phyloP scores from a whole-genome alignment of 2,888 invertebrate species.

The Amblyjoppa fuscipennis region DNA sequence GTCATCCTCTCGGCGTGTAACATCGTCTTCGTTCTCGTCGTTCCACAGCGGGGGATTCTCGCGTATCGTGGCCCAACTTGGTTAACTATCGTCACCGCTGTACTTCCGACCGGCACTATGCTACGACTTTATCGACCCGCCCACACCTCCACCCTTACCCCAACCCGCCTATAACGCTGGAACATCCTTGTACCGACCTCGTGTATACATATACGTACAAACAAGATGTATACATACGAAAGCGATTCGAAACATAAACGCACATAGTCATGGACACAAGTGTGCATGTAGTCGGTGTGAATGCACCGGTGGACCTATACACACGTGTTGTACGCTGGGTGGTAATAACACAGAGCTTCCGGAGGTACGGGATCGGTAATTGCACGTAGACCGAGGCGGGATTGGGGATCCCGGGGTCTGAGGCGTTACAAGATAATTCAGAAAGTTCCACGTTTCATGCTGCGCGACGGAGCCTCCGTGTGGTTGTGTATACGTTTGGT shows the following conservation, averaged over 20 bases:
- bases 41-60: slow-evolving; percentile 9
- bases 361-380: slow-evolving; percentile 73
- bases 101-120: slow-evolving; percentile 50
- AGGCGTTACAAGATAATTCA: slow-evolving; percentile 81
- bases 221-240: slow-evolving; percentile 7
- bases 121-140: slow-evolving; percentile 58
- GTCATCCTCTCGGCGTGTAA: slow-evolving; percentile 17
- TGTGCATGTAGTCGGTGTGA: slow-evolving; percentile 12
- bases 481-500: not conserved
- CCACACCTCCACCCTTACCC: slow-evolving; percentile 40
- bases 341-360: slow-evolving; percentile 65
- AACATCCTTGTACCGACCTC: not conserved
- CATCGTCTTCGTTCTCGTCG: slow-evolving; percentile 32
- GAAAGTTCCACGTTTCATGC: slow-evolving; percentile 75
- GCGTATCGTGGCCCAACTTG: slow-evolving; percentile 59
- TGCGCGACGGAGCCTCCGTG: not conserved
- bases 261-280: not conserved
- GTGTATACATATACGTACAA: slow-evolving; percentile 7
- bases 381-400: slow-evolving; percentile 71
- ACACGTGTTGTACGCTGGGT: slow-evolving; percentile 55
- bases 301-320: slow-evolving; percentile 8
- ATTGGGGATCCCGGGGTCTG: slow-evolving; percentile 68
- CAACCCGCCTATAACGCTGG: not conserved
- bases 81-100: slow-evolving; percentile 62
- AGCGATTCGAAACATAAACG: slow-evolving; percentile 17